Base-by-base conservation (phyloP, 2,888 invertebrate genomes). In the Bellardia bayeri region DNA sequence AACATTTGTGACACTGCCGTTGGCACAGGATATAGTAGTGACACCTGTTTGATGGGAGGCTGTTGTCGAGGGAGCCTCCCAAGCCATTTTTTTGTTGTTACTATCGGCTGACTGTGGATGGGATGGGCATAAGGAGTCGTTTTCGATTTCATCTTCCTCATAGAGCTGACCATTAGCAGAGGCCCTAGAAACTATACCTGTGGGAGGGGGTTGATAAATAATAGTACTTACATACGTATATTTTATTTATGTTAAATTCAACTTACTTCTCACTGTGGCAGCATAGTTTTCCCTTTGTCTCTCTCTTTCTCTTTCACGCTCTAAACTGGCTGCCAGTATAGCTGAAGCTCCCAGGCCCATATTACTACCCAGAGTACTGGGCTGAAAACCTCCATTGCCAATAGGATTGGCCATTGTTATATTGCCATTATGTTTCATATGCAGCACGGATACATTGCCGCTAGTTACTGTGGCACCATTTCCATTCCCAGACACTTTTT, bases 301-400 rank as follows among this genome's bases (percentile, higher is more conserved):
- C 72, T 93, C 93, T 64, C 92, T 91, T 51, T 94, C 93, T n/a
- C 94, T 91, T 78, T 93, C 92, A 0, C 94, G 90, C 64, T 95
- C 94, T 80, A 94, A 90, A 76, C 92, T 94, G 85, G 95, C 95
- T 23, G 95, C 95, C 61, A 96, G 94, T 82, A 95, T 95, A 66
- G 95, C 95, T 89, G 95, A 95, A 79, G 95, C 95, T 64, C 95
- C 95, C 9, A 95, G 94, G 33, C 95, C 95, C 85, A 95, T 94
- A 90, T 95, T 95, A 90, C 94, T 94, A 90, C 95, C 92, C 3
- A 95, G 95, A 72, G 95, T 95, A 14, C 94, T 91, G 13, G 90
- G 89, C 51, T 85, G 90, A 86, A 90, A 91, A 68, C 91, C 92
- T 2, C 92, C 92, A 89, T 92, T 93, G 68, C 91, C 91, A 5